Percentiles rank a stretch among this genome's conserved stretches.
Evolutionary conservation across 2,888 invertebrate species (phyloP).

Genomic region (Apoda limacodes): DNA sequence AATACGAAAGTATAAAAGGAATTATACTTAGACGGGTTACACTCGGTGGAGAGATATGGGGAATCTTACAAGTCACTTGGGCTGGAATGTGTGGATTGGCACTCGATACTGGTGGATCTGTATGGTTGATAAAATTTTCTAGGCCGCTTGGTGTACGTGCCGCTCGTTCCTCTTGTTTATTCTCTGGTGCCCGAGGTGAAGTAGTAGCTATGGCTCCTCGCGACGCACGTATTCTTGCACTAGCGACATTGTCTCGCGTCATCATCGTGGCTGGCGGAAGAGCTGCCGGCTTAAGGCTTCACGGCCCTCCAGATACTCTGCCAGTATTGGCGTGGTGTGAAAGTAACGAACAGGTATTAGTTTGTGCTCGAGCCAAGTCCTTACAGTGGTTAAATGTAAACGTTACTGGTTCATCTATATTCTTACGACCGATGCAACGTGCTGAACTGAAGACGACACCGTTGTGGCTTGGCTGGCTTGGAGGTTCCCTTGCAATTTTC

Average conservation of each 20-base stretch:
- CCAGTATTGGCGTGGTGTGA: slow-evolving; percentile 92
- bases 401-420: slow-evolving; percentile 53
- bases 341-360: slow-evolving; percentile 82
- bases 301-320: slow-evolving; percentile 80
- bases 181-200: slow-evolving; percentile 97
- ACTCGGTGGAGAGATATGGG: slow-evolving; percentile 62
- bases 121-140: slow-evolving; percentile 92
- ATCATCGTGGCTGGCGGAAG: slow-evolving; percentile 57
- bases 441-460: slow-evolving; percentile 73
- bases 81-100: slow-evolving; percentile 55
- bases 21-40: slow-evolving; percentile 51
- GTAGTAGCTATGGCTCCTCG: slow-evolving; percentile 57
- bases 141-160: slow-evolving; percentile 88
- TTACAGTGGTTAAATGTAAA: slow-evolving; percentile 87
- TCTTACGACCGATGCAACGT: slow-evolving; percentile 73
- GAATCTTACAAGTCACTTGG: slow-evolving; percentile 55
- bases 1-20: slow-evolving; percentile 86
- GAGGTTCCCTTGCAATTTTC: slow-evolving; percentile 85
- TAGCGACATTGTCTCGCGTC: slow-evolving; percentile 94
- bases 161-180: slow-evolving; percentile 92
- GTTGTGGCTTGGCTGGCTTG: slow-evolving; percentile 79
- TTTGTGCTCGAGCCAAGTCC: slow-evolving; percentile 86
- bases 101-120: slow-evolving; percentile 95
- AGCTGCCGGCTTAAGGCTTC: slow-evolving; percentile 70
- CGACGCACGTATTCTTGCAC: slow-evolving; percentile 78